Evolutionary conservation across 1,140 invertebrate genomes (phyloP), one percentile per base, ranked within the genome.

Genomic region (Penaeus vannamei): DNA sequence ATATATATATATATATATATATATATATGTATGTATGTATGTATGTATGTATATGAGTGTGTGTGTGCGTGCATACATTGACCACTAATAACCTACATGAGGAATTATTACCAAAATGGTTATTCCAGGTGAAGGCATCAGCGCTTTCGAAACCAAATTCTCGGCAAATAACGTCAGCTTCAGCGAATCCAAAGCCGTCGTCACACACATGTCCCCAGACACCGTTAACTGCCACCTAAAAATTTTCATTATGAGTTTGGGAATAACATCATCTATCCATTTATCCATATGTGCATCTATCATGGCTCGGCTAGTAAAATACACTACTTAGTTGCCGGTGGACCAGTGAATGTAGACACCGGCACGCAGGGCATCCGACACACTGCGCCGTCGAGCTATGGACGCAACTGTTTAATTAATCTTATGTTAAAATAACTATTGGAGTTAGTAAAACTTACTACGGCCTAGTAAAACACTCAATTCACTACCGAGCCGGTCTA

Each of bases 111-210:
- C n/a, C 32, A 32, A 72, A 72, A 8, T 72, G 69, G 32, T 72
- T 32, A 72, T 72, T 72, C 69, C 69, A 29, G 1, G 69, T 72
- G n/a, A 29, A 72, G 2, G 1, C 10, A 12, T 72, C 69, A 26
- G 69, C 69, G 26, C 69, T n/a, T 72, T 26, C 69, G 69, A 72
- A 72, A 72, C n/a, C 69, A 23, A 72, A 3, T 32, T 29, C 69
- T 10, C 69, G 69, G 69, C 69, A 72, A 32, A 29, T 32, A 32
- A 32, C 69, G 69, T 72, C 69, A 32, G 69, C 69, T 72, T 72
- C 69, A 32, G 69, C 22, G 20, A 72, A 72, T 0, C 69, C 69
- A 19, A 72, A 72, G 14, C 69, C 69, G 8, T 72, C 69, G 69
- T 72, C 69, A 32, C 69, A 72, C 3, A 72, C 32, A 19, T 29